Evolutionary conservation across 2,797 vertebrate genomes (phyloP).

Genomic region (Sebastes hubbsi): DNA sequence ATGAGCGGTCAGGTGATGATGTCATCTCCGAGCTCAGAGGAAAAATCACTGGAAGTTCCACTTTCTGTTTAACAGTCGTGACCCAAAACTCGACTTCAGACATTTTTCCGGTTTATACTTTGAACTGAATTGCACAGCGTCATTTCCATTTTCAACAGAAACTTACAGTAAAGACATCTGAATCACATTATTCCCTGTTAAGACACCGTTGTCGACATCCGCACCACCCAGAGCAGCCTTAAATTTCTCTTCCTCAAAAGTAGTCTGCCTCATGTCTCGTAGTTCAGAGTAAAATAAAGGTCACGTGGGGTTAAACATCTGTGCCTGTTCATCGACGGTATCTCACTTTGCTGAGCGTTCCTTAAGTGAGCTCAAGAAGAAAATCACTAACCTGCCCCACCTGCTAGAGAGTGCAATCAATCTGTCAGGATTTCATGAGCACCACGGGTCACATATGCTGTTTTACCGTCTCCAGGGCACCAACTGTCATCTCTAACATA

Average conservation of each 20-base stretch:
- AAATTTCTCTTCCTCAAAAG: constrained; percentile 22
- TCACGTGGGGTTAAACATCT: constrained; percentile 18
- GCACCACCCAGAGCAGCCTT: not conserved
- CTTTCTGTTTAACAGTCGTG: constrained; percentile 28
- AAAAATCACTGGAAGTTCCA: constrained; percentile 46
- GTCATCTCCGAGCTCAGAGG: constrained; percentile 13
- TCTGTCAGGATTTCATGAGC: constrained; percentile 37
- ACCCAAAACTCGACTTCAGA: not conserved
- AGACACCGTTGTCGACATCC: not conserved
- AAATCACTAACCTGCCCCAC: constrained; percentile 43
- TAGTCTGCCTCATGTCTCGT: not conserved
- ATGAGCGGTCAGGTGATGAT: constrained; percentile 10
- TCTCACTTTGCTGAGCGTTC: constrained; percentile 21
- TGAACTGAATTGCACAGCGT: not conserved
- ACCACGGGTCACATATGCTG: constrained; percentile 7
- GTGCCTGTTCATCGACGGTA: not conserved
- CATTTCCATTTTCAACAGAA: not conserved
- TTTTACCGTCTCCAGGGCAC: not conserved
- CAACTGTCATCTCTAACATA: not conserved
- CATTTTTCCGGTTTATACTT: not conserved
- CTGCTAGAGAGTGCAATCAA: constrained; percentile 38
- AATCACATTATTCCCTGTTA: not conserved
- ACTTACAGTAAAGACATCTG: not conserved
- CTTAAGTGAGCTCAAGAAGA: constrained; percentile 10
- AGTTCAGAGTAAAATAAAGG: constrained; percentile 8